phyloP scores from a whole-genome alignment of 2,888 invertebrate genomes.

The Euzophera pinguis region DNA sequence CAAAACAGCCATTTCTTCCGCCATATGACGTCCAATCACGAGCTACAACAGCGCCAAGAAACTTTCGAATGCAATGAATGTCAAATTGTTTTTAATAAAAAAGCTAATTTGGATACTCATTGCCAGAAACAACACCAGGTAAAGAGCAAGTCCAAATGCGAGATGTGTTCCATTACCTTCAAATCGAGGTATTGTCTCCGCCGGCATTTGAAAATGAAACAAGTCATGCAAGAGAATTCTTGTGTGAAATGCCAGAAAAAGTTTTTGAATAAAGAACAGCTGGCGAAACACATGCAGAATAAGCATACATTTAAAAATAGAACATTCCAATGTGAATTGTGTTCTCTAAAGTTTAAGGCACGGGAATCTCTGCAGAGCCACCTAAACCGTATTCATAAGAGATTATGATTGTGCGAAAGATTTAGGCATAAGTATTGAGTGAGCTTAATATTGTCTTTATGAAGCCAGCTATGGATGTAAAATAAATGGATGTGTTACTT shows the following conservation, averaged over 20 bases:
- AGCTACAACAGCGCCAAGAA: constrained; percentile 55
- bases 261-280: constrained; percentile 52
- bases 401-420: constrained; percentile 49
- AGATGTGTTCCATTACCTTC: constrained; percentile 64
- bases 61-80: constrained; percentile 67
- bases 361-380: constrained; percentile 57
- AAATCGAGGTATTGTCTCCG: constrained; percentile 68
- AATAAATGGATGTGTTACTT: too few relatives aligned
- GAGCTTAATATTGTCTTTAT: not conserved
- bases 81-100: constrained; percentile 60
- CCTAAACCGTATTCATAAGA: constrained; percentile 59
- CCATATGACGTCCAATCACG: constrained; percentile 70
- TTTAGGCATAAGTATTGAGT: constrained; percentile 8
- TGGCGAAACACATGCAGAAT: constrained; percentile 57
- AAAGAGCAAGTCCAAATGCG: constrained; percentile 64
- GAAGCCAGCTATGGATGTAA: not conserved
- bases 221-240: constrained; percentile 56
- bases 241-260: constrained; percentile 68
- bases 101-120: constrained; percentile 55
- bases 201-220: constrained; percentile 63
- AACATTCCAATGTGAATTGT: constrained; percentile 59
- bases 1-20: constrained; percentile 70
- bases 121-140: constrained; percentile 61
- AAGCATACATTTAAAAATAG: constrained; percentile 64
- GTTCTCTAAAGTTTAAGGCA: constrained; percentile 63